A percentile compares a stretch with the other conserved stretches of the same genome.
Conservation (phyloP, 2,797 vertebrate species). For the Rhabdophis nuchalis region DNA sequence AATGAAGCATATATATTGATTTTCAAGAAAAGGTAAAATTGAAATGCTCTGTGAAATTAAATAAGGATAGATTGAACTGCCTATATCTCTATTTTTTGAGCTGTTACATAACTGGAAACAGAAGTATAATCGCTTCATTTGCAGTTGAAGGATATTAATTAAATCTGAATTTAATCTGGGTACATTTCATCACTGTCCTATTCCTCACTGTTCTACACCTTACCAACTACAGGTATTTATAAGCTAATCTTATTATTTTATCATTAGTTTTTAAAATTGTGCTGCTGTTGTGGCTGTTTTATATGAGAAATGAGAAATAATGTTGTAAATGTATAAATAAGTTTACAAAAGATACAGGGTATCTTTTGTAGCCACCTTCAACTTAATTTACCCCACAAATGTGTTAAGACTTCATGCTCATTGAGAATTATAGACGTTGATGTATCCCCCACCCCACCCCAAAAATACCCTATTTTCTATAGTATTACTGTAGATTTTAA, state of each 20-base stretch:
- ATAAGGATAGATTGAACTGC: neutral
- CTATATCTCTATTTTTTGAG: neutral
- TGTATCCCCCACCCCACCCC: accelerated
- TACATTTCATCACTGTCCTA: no score
- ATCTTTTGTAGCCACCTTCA: neutral
- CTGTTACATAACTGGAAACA: neutral
- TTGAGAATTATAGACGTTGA: neutral
- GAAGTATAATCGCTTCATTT: neutral
- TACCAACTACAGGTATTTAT: no score
- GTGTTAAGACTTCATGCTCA: neutral
- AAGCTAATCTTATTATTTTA: neutral
- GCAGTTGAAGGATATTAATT: neutral
- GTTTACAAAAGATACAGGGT: neutral
- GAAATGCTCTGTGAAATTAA: neutral
- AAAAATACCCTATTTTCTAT: neutral
- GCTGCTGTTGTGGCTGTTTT: neutral
- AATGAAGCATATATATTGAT: neutral
- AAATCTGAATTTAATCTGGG: neutral
- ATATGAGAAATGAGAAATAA: neutral
- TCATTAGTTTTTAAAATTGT: neutral
- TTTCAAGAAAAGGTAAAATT: neutral
- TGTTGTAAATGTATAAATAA: neutral
- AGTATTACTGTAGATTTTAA: neutral
- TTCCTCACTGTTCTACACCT: no score
- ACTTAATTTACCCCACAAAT: neutral